These are phyloP conservation scores for Halisarca cf. caerulea DNA, from an alignment of 37 sponge, comb jelly and placozoan genomes.

Conservation along the genomic window DNA sequence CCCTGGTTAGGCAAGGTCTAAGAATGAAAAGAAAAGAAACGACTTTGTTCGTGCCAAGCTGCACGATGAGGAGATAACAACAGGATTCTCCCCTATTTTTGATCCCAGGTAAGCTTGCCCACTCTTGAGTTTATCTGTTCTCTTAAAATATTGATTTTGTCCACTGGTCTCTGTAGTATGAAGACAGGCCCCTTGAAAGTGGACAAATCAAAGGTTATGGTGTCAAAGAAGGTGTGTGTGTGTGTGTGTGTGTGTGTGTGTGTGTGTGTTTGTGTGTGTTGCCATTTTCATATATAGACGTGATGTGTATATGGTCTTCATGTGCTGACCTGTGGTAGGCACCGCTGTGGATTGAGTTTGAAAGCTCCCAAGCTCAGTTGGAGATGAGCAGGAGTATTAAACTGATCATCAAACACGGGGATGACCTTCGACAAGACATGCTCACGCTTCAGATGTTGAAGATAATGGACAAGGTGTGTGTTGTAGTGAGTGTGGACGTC, in stretches of 20 bases:
- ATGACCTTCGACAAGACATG: conserved; percentile 95
- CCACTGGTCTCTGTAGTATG: conserved; percentile 43
- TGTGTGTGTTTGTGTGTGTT: too few species aligned
- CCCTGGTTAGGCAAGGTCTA: conserved; percentile 49
- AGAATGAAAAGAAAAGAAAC: conserved; percentile 49
- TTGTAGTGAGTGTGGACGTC: too few species aligned
- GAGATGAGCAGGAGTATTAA: conserved; percentile 53
- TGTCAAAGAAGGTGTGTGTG: conserved; percentile 88
- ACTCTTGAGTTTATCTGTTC: too few species aligned
- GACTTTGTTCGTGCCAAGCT: conserved; percentile 50
- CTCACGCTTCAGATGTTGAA: conserved; percentile 91
- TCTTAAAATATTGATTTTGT: too few species aligned
- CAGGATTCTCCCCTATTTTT: conserved; percentile 68
- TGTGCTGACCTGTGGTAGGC: conserved; percentile 37
- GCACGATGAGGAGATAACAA: conserved; percentile 34
- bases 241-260: too few species aligned
- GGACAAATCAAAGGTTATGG: conserved; percentile 73
- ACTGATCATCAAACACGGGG: conserved; percentile 89
- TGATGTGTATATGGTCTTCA: too few species aligned
- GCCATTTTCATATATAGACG: background rate
- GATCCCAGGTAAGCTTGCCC: conserved; percentile 52
- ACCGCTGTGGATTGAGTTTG: conserved; percentile 92
- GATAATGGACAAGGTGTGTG: conserved; percentile 86
- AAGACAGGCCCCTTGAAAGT: conserved; percentile 59
- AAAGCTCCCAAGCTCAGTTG: conserved; percentile 46